Evolutionary conservation across 2,113 vertebrate species (phyloP).

Genomic region (Castor canadensis): DNA sequence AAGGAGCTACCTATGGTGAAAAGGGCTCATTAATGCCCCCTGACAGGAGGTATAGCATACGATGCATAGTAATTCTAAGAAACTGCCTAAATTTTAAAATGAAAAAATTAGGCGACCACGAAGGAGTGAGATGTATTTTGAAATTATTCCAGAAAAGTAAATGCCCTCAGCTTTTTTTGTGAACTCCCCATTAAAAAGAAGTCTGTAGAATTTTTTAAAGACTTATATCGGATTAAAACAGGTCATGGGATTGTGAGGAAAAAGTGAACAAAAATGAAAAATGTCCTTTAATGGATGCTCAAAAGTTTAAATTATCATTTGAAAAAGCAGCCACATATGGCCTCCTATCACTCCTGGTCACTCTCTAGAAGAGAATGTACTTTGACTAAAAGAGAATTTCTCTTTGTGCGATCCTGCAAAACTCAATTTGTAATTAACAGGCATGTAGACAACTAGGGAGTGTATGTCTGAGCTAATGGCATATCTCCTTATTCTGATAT

Average conservation of each 20-base stretch:
- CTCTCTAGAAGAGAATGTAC: neutral
- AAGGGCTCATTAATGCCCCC: neutral
- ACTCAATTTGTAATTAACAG: neutral
- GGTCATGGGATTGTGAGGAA: neutral
- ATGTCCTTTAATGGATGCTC: neutral
- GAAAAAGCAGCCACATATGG: neutral
- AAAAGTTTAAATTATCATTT: neutral
- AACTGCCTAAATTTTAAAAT: neutral
- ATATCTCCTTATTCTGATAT: slow-evolving; percentile 9
- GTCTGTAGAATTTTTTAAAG: neutral
- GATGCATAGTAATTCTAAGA: slow-evolving; percentile 10
- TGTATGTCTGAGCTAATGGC: neutral
- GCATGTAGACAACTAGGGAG: neutral
- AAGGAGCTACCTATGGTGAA: neutral
- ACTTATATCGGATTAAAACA: neutral
- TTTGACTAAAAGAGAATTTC: neutral
- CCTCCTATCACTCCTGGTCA: neutral
- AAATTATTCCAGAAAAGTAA: slow-evolving; percentile 34
- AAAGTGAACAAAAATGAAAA: slow-evolving; percentile 11
- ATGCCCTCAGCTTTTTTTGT: neutral
- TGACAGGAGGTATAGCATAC: neutral
- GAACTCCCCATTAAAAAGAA: slow-evolving; percentile 29
- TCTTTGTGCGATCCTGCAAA: neutral
- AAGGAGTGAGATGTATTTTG: neutral
- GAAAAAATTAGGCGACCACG: neutral